Conservation (phyloP, 2,113 vertebrate genomes). For the Vulpes lagopus region DNA sequence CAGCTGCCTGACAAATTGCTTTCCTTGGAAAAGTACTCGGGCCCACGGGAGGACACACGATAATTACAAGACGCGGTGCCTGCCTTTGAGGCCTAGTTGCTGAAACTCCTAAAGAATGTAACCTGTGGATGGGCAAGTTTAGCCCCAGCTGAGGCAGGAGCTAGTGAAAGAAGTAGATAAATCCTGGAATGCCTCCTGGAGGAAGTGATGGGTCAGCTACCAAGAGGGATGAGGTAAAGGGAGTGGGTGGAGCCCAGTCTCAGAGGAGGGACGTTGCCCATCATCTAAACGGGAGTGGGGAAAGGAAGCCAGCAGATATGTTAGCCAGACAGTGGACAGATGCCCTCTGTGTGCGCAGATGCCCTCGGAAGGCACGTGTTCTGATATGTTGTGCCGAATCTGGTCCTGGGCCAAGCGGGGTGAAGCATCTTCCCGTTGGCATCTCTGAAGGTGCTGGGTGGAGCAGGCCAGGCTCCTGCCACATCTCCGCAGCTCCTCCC, state of each 20-base stretch:
- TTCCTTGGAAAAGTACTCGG: not conserved
- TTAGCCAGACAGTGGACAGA: accelerated
- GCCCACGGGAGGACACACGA: not conserved
- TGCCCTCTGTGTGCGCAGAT: accelerated
- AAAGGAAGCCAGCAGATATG: not conserved
- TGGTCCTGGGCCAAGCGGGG: accelerated
- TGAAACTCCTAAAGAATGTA: not conserved
- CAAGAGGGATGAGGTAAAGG: not conserved
- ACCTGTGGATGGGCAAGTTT: not conserved
- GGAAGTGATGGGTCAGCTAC: not conserved
- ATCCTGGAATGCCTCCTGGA: not conserved
- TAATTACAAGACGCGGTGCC: not conserved
- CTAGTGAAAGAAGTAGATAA: too few species aligned
- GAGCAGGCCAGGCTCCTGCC: accelerated
- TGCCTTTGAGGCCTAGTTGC: not conserved
- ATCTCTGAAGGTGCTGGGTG: not conserved
- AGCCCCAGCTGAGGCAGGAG: not conserved
- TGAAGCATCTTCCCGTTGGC: accelerated
- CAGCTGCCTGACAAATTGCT: conserved; percentile 54
- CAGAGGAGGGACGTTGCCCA: accelerated
- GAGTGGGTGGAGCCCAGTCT: not conserved
- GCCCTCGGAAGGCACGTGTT: accelerated
- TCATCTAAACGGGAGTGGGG: accelerated
- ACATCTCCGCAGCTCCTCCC: accelerated
- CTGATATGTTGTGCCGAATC: accelerated